Conservation (phyloP, 2,888 invertebrate genomes). For the Hyppa rectilinea region DNA sequence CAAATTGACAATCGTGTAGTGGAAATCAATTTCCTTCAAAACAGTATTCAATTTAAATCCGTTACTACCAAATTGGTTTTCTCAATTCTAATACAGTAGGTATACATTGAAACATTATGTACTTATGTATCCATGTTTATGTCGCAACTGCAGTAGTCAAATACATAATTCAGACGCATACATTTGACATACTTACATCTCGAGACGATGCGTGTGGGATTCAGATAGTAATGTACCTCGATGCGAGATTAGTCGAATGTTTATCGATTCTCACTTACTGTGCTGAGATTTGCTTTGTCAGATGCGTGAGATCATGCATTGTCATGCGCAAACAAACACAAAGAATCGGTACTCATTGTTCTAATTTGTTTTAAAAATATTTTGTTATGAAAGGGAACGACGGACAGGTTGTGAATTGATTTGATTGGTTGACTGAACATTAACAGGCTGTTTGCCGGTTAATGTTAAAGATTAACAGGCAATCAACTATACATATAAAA, state of each 20-base stretch:
- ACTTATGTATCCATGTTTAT: conserved; percentile 46
- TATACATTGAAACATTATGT: conserved; percentile 37
- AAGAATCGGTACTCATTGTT: conserved; percentile 27
- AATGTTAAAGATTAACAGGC: too few species aligned
- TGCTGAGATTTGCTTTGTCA: not conserved
- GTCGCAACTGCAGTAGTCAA: conserved; percentile 47
- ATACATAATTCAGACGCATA: conserved; percentile 62
- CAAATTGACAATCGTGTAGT: conserved; percentile 28
- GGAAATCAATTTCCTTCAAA: conserved; percentile 45
- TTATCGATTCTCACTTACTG: conserved; percentile 13
- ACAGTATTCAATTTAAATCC: conserved; percentile 39
- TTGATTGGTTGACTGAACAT: not conserved
- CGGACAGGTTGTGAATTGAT: not conserved
- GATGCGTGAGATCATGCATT: conserved; percentile 5
- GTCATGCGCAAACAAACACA: conserved; percentile 24
- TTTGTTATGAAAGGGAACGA: not conserved
- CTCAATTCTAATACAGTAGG: conserved; percentile 33
- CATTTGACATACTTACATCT: conserved; percentile 61
- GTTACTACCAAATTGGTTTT: conserved; percentile 35
- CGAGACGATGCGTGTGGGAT: conserved; percentile 45
- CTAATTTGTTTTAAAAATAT: conserved; percentile 34
- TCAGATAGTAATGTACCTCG: conserved; percentile 38
- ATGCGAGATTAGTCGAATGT: conserved; percentile 21
- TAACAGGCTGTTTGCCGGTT: too few species aligned
- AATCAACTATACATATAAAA: too few species aligned